These are phyloP conservation scores for Ceuthmochares aereus DNA, from an alignment of 2,113 vertebrate genomes.

Conservation along the genomic window DNA sequence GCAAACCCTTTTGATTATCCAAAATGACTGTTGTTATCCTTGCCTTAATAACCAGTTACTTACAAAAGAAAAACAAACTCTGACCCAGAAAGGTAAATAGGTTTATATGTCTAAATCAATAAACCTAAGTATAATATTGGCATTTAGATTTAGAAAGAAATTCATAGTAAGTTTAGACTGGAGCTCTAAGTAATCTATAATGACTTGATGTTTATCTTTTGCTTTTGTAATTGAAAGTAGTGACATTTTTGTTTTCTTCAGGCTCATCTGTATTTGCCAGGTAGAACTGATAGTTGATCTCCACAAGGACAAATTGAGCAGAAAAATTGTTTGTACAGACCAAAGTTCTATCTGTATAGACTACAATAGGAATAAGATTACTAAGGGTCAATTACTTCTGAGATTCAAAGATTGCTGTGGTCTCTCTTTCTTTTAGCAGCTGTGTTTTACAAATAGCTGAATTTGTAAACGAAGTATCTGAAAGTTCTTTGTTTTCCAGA, in stretches of 20 bases:
- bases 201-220: not conserved
- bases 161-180: conserved; percentile 32
- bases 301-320: not conserved
- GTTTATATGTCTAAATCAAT: conserved; percentile 29
- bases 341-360: not conserved
- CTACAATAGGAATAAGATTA: not conserved
- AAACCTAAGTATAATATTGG: conserved; percentile 36
- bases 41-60: not conserved
- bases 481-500: not conserved
- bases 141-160: conserved; percentile 58
- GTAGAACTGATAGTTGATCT: not conserved
- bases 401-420: not conserved
- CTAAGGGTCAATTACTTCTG: not conserved
- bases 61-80: not conserved
- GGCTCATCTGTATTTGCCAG: not conserved
- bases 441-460: not conserved
- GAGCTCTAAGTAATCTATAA: conserved; percentile 24
- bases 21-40: not conserved
- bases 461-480: not conserved
- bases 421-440: not conserved
- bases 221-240: not conserved
- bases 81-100: not conserved
- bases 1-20: not conserved
- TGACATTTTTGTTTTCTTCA: conserved; percentile 1
- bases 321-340: not conserved